Evolutionary conservation across 2,797 vertebrate species (phyloP).

Genomic region (Ataeniobius toweri): DNA sequence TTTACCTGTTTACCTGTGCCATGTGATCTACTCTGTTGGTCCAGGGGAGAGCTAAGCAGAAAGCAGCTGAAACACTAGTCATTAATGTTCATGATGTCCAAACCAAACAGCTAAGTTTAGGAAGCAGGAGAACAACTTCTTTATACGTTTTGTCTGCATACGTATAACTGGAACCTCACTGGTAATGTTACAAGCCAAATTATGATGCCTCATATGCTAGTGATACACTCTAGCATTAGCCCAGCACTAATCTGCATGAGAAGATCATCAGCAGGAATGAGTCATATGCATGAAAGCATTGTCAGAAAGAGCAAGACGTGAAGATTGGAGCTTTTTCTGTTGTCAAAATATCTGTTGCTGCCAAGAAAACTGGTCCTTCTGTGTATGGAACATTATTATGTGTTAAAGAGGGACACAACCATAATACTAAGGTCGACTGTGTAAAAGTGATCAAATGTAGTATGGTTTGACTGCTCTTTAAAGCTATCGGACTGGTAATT

Average conservation of each 20-base stretch:
- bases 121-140: neutral
- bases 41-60: too few relatives aligned
- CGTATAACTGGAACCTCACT: neutral
- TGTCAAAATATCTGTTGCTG: too few relatives aligned
- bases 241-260: neutral
- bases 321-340: too few relatives aligned
- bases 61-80: neutral
- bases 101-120: neutral
- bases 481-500: neutral
- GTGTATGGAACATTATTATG: neutral
- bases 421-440: neutral
- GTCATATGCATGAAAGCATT: neutral
- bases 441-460: too few relatives aligned
- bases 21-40: too few relatives aligned
- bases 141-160: neutral
- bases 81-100: neutral
- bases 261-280: neutral
- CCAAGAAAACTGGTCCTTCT: too few relatives aligned
- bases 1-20: too few relatives aligned
- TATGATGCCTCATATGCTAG: too few relatives aligned
- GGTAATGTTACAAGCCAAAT: too few relatives aligned
- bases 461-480: neutral
- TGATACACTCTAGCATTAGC: neutral
- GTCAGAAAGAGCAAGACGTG: neutral
- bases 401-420: neutral